Base-by-base conservation (phyloP, 1,140 invertebrate species). In the Argopecten irradians region DNA sequence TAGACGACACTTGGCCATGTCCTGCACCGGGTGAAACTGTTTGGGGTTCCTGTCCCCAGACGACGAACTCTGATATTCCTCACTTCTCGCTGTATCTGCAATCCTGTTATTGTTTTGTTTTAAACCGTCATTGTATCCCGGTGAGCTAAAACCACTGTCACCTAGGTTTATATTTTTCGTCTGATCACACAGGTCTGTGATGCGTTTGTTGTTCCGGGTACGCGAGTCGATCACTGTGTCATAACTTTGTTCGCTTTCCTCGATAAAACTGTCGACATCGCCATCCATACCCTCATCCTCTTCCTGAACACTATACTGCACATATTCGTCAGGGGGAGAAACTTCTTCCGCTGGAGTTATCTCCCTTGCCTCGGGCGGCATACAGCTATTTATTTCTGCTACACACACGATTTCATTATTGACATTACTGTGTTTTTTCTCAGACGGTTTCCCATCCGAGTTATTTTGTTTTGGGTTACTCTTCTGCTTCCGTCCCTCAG, bases 181-280 rank as follows among this genome's bases (percentile, higher is more conserved):
- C 22, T 91, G 87, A 19, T 87, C 82, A 7, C 86, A 86, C 16
- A 91, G 41, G 33, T 91, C 87, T 84, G 89, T 83, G 7, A 91
- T 16, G 14, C 35, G 43, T 82, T 88, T 88, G 35, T 88, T 85
- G 19, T 71, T 39, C 13, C 55, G n/a, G 2, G 36, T 55, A 0
- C 39, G n/a, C 28, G 35, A 86, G 22, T 89, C 71, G 16, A 91
- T 86, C 1, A 91, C 90, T 34, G 90, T 91, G 41, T 91, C 89
- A 34, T 88, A 91, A 87, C 90, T 91, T 35, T 89, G 87, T 39
- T 91, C 90, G 87, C 90, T 91, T 33, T 87, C 88, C 43, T 86
- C 87, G 19, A 86, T 39, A n/a, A 82, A 43, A 85, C 84, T 86
- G 41, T 90, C 89, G n/a, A 84, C 82, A 39, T 71, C 19, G 32